Percentiles rank a stretch among this genome's conserved stretches.
These are phyloP conservation scores for Drosophila tropicalis DNA, from an alignment of 1,140 invertebrate species.

Conservation along the genomic window DNA sequence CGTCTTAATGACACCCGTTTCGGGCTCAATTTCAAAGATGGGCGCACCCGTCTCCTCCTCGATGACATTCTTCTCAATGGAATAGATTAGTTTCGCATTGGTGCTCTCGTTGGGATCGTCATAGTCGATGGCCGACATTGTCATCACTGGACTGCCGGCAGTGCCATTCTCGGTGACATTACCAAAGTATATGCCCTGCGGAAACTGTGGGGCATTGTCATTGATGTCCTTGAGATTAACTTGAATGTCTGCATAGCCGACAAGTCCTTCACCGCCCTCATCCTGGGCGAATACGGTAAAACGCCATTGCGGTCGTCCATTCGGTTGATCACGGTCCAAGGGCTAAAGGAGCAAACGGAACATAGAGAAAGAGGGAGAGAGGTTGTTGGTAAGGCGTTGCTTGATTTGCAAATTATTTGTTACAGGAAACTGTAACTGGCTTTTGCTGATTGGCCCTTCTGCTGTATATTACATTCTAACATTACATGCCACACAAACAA, in stretches of 20 bases:
- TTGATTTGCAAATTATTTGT: slow-evolving; percentile 68
- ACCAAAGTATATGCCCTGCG: slow-evolving; percentile 86
- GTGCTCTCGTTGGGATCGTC: slow-evolving; percentile 88
- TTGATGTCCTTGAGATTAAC: slow-evolving; percentile 90
- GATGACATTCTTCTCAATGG: slow-evolving; percentile 89
- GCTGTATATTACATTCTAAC: slow-evolving; percentile 70
- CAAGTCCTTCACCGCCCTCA: slow-evolving; percentile 87
- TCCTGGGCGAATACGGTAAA: slow-evolving; percentile 90
- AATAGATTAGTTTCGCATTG: slow-evolving; percentile 87
- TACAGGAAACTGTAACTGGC: slow-evolving; percentile 58
- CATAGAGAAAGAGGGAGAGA: not conserved
- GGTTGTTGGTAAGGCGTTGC: slow-evolving; percentile 21
- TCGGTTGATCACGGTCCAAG: slow-evolving; percentile 89
- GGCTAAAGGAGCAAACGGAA: slow-evolving; percentile 78
- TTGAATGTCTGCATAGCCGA: slow-evolving; percentile 90
- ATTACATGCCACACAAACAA: slow-evolving; percentile 51
- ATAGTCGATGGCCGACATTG: slow-evolving; percentile 88
- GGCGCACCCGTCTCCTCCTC: slow-evolving; percentile 87
- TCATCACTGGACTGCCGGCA: slow-evolving; percentile 87
- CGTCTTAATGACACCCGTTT: slow-evolving; percentile 87
- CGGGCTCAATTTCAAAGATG: slow-evolving; percentile 87
- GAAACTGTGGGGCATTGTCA: slow-evolving; percentile 91
- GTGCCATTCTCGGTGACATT: slow-evolving; percentile 88
- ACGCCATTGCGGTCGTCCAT: slow-evolving; percentile 88
- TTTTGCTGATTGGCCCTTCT: slow-evolving; percentile 17